phyloP scores from a whole-genome alignment of 2,888 invertebrate genomes.

The Lasius fuliginosus region DNA sequence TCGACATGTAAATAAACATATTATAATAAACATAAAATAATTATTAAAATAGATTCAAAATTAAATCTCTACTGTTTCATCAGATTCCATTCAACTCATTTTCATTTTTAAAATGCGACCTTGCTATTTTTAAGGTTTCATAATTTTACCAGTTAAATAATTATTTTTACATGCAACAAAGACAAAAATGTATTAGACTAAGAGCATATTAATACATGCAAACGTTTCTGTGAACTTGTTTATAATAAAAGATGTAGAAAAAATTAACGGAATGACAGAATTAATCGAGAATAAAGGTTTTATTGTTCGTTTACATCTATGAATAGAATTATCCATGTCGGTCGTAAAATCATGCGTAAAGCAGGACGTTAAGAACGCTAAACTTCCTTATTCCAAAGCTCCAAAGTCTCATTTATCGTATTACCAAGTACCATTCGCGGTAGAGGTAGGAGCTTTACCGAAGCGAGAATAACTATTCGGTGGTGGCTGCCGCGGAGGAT shows the following conservation, averaged over 20 bases:
- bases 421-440: constrained; percentile 67
- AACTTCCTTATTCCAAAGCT: constrained; percentile 79
- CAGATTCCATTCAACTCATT: neutral
- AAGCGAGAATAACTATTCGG: constrained; percentile 69
- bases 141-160: neutral
- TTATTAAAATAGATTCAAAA: neutral
- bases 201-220: neutral
- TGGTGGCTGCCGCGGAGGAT: constrained; percentile 69
- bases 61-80: neutral
- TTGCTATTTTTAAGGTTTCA: neutral
- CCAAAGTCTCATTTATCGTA: constrained; percentile 69
- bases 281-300: neutral
- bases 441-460: constrained; percentile 60
- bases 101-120: neutral
- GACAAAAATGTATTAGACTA: neutral
- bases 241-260: neutral
- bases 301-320: neutral
- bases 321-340: constrained; percentile 11
- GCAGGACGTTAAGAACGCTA: constrained; percentile 78
- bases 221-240: neutral
- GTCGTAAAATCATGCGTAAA: constrained; percentile 77
- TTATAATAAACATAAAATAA: neutral
- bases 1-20: constrained; percentile 4
- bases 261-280: neutral
- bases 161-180: neutral